Conservation (phyloP, 2,797 vertebrate genomes). For the Rhinoraja longicauda region DNA sequence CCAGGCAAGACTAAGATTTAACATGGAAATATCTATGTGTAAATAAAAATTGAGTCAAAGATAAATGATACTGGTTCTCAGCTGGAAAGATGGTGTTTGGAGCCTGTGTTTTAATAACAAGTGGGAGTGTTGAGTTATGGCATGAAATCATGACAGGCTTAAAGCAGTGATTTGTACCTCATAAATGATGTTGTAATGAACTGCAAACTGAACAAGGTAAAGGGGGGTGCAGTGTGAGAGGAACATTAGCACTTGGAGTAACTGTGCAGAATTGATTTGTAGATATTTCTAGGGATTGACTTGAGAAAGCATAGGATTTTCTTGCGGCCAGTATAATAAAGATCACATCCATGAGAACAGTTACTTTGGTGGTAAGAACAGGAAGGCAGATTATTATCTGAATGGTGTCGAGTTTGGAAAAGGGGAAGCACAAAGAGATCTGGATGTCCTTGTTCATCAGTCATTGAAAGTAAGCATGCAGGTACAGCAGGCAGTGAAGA, state of each 20-base stretch:
- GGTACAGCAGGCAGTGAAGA: too few species aligned
- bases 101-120: neutral
- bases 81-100: neutral
- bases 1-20: neutral
- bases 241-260: neutral
- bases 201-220: neutral
- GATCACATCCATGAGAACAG: neutral
- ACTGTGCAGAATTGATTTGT: neutral
- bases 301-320: neutral
- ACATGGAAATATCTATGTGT: neutral
- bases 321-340: neutral
- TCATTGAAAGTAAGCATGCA: too few species aligned
- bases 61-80: neutral
- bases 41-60: neutral
- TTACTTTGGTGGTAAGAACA: too few species aligned
- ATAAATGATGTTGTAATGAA: neutral
- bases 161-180: neutral
- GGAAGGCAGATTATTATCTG: too few species aligned
- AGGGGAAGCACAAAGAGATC: too few species aligned
- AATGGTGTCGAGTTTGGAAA: too few species aligned
- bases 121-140: neutral
- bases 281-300: neutral
- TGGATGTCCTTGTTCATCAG: too few species aligned
- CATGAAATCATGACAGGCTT: neutral
- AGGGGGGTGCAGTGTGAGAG: neutral